Percentiles rank a stretch among this genome's conserved stretches.
These are phyloP conservation scores for Sitta europaea DNA, from an alignment of 2,113 vertebrate species.

Conservation along the genomic window DNA sequence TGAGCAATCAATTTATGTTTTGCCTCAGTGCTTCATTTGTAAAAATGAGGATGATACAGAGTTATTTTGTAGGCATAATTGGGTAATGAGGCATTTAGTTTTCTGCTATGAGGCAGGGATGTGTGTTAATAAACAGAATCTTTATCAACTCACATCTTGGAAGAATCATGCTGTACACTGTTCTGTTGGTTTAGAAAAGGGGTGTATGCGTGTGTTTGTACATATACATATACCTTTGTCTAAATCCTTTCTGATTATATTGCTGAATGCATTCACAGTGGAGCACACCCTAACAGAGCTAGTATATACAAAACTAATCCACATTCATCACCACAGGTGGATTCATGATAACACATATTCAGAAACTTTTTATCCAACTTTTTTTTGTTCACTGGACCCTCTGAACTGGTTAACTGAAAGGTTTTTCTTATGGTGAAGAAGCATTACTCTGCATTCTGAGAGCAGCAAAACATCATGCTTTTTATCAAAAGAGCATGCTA, in stretches of 20 bases:
- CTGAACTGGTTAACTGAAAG: neutral
- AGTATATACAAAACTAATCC: neutral
- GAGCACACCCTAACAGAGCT: neutral
- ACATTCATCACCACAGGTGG: neutral
- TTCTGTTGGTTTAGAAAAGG: neutral
- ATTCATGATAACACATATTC: neutral
- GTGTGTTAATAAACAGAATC: neutral
- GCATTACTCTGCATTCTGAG: neutral
- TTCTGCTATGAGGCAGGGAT: neutral
- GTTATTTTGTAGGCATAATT: neutral
- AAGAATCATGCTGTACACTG: neutral
- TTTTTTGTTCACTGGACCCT: neutral
- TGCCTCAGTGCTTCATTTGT: neutral
- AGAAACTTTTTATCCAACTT: neutral
- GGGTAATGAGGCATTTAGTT: neutral
- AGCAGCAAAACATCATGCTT: neutral
- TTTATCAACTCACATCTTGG: neutral
- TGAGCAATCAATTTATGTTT: slow-evolving; percentile 4
- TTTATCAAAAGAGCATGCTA: neutral
- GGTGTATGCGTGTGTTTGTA: neutral
- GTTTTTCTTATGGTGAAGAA: neutral
- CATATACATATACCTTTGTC: too few species aligned
- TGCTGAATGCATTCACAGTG: neutral
- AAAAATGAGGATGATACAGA: neutral
- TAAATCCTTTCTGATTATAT: neutral